A percentile compares a stretch with the other conserved stretches of the same genome.
phyloP scores from a whole-genome alignment of 2,113 vertebrate genomes.

The Callionymus lyra region DNA sequence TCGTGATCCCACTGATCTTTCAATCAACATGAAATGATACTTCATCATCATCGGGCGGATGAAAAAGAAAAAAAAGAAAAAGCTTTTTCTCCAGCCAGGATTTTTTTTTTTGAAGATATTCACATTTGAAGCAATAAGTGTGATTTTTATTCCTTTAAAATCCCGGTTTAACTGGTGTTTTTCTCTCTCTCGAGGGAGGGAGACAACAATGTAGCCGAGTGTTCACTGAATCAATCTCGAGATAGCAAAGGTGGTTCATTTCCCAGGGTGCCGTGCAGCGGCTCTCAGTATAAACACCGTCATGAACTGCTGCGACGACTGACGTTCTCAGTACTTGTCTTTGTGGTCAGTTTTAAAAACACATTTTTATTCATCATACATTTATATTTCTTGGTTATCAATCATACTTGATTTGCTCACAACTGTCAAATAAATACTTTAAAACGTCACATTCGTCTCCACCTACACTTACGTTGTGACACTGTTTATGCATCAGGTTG shows the following conservation, averaged over 20 bases:
- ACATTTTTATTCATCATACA: no score
- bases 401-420: no score
- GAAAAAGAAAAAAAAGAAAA: no score
- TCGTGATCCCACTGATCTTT: conserved; percentile 37
- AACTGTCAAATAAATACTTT: no score
- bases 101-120: conserved; percentile 1
- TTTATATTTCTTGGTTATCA: no score
- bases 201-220: conserved; percentile 8
- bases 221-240: not conserved
- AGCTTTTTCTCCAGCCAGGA: no score
- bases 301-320: conserved; percentile 16
- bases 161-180: conserved; percentile 2
- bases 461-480: no score
- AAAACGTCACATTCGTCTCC: no score
- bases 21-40: conserved; percentile 26
- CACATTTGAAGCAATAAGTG: not conserved
- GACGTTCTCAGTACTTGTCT: conserved; percentile 26
- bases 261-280: conserved; percentile 18
- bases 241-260: conserved; percentile 15
- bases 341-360: no score
- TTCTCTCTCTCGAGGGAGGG: conserved; percentile 2
- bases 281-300: conserved; percentile 2
- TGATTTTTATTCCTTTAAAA: conserved; percentile 2
- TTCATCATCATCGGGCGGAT: conserved; percentile 17
- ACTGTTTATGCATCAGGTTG: no score